Conservation (phyloP, 2,888 invertebrate species). For the Phragmatobia fuliginosa region DNA sequence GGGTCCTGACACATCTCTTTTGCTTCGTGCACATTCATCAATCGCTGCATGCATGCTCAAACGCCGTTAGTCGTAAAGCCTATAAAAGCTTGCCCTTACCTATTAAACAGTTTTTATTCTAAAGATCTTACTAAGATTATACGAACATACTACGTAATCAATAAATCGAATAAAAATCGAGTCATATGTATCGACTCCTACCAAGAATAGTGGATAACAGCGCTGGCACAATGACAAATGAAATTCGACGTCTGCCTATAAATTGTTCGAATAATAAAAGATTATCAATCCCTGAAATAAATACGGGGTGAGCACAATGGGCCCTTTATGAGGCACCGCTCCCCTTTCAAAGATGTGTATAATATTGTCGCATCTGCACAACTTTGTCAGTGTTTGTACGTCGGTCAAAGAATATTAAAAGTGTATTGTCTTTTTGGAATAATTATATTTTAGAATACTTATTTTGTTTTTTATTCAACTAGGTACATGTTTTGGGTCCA, state of each 20-base stretch:
- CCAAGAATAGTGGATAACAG: slow-evolving; percentile 48
- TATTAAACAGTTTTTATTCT: background rate
- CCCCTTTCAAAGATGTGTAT: slow-evolving; percentile 38
- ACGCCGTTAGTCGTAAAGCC: background rate
- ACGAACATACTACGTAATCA: slow-evolving; percentile 11
- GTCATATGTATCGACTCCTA: slow-evolving; percentile 42
- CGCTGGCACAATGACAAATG: slow-evolving; percentile 74
- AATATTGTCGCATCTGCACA: slow-evolving; percentile 54
- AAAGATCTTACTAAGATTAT: background rate
- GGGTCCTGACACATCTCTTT: no score
- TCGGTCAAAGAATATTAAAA: slow-evolving; percentile 11
- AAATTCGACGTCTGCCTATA: slow-evolving; percentile 78
- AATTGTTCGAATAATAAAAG: slow-evolving; percentile 83
- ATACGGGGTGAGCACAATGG: slow-evolving; percentile 81
- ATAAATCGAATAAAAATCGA: slow-evolving; percentile 34
- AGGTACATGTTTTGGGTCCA: background rate
- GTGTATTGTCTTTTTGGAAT: slow-evolving; percentile 12
- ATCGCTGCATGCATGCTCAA: no score
- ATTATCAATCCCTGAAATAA: slow-evolving; percentile 82
- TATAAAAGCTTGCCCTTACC: background rate
- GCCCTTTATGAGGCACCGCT: slow-evolving; percentile 75
- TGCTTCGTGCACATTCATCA: no score
- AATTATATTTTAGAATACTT: background rate
- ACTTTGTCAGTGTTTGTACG: slow-evolving; percentile 33
- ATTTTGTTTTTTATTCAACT: background rate